Evolutionary conservation across 2,888 invertebrate genomes (phyloP), one percentile per base, ranked within the genome.

Genomic region (Coleophora deauratella): DNA sequence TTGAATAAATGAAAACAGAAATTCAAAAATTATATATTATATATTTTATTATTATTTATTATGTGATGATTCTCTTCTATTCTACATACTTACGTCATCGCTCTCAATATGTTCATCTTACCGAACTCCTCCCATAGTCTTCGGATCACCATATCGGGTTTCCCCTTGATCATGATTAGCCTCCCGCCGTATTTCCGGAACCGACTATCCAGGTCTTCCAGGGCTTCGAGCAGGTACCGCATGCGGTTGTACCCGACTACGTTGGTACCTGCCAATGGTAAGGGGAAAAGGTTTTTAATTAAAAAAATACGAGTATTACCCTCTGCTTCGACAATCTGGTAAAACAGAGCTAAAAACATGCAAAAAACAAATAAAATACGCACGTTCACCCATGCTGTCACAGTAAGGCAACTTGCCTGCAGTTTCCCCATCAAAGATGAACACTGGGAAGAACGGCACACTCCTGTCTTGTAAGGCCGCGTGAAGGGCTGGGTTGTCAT

Each of bases 401-500:
- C 21, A 21, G 3, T 3, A 21, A 21, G 21, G 21, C 21, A 21
- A 40, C 66, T 64, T 57, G 91, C 92, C 91, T 52, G 91, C 91
- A 49, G 90, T 90, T 66, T 91, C 89, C n/a, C 91, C 92, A 67
- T 93, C 92, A 59, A 92, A 92, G 51, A 92, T 90, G 59, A 91
- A 93, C 1, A 92, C 55, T 0, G 91, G 90, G 52, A 89, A 88
- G 54, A 92, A 76, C 0, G 81, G 79, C n/a, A 44, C 52, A 1
- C 33, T 54, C 37, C 46, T 59, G 37, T 82, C 71, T 42, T 73
- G 68, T 3, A 90, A 42, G 0, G 91, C 90, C 15, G 85, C 80
- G 31, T 88, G 66, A 27, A 93, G 62, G 0, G 92, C 87, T 0
- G 92, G 91, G 72, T 91, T 91, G 71, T 92, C 92, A 56, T 92